Evolutionary conservation across 2,113 vertebrate species (phyloP).

Genomic region (Columba janthina): DNA sequence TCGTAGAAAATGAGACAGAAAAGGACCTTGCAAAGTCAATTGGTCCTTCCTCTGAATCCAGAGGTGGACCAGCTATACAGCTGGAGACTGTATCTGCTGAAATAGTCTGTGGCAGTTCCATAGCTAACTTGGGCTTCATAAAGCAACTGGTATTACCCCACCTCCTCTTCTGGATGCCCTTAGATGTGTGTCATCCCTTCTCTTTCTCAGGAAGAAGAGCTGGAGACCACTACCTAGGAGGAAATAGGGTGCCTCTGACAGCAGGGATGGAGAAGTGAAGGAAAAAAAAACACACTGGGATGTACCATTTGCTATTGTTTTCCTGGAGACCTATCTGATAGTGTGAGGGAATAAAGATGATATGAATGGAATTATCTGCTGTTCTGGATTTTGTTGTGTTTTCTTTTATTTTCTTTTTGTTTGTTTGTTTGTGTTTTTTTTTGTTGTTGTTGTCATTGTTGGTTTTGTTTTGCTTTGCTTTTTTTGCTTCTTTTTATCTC

Average conservation of each 20-base stretch:
- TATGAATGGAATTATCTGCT: not conserved
- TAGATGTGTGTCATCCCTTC: not conserved
- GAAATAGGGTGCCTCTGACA: not conserved
- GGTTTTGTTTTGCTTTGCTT: too few species aligned
- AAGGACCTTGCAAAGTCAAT: not conserved
- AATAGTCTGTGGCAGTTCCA: not conserved
- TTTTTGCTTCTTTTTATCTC: not conserved
- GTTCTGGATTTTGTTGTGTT: not conserved
- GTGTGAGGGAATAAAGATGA: not conserved
- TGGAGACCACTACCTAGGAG: not conserved
- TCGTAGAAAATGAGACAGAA: not conserved
- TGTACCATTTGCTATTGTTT: not conserved
- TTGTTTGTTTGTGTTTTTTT: not conserved
- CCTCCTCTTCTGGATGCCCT: not conserved
- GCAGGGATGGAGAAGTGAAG: not conserved
- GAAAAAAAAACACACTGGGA: accelerated
- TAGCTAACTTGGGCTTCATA: not conserved
- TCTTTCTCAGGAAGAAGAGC: not conserved
- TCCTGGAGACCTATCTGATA: not conserved
- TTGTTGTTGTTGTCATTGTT: too few species aligned
- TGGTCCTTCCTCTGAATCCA: not conserved
- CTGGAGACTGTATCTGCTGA: not conserved
- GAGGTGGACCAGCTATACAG: not conserved
- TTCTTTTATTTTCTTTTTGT: too few species aligned
- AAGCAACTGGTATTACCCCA: not conserved